Evolutionary conservation across 2,888 invertebrate species (phyloP).

Genomic region (Andricus curvator): DNA sequence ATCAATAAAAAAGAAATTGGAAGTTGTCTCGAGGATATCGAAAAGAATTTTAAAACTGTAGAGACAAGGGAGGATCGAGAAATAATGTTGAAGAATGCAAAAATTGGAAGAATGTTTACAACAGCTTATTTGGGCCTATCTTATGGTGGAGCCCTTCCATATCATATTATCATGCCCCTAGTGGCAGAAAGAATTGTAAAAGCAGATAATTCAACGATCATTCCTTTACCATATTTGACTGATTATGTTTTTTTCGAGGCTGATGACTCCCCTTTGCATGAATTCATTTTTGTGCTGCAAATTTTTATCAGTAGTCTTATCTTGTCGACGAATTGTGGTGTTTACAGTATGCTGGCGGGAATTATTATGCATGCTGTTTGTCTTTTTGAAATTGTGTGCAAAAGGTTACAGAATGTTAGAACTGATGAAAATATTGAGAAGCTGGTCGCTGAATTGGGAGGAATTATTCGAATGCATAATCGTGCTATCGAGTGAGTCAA

Average conservation of each 20-base stretch:
- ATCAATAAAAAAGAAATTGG: conserved; percentile 66
- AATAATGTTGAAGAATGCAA: conserved; percentile 69
- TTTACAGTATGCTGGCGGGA: conserved; percentile 66
- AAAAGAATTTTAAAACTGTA: conserved; percentile 65
- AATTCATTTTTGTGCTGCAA: conserved; percentile 64
- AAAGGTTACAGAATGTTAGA: conserved; percentile 47
- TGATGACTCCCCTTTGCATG: conserved; percentile 63
- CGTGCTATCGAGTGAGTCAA: conserved; percentile 57
- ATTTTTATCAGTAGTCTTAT: conserved; percentile 66
- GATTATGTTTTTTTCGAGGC: conserved; percentile 65
- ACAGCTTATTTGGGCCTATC: conserved; percentile 67
- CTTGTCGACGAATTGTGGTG: conserved; percentile 65
- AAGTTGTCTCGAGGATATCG: conserved; percentile 65
- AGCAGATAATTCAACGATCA: conserved; percentile 62
- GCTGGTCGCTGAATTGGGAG: conserved; percentile 40
- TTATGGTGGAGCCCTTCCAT: conserved; percentile 71
- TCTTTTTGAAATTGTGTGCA: conserved; percentile 63
- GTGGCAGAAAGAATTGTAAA: conserved; percentile 61
- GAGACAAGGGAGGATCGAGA: conserved; percentile 63
- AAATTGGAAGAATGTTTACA: conserved; percentile 68
- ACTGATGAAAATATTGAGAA: conserved; percentile 3
- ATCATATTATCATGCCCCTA: conserved; percentile 70
- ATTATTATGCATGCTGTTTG: conserved; percentile 67
- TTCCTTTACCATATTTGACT: conserved; percentile 66
- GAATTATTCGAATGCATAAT: conserved; percentile 54